Base-by-base conservation (phyloP, 2,113 vertebrate species). In the Meleagris gallopavo region DNA sequence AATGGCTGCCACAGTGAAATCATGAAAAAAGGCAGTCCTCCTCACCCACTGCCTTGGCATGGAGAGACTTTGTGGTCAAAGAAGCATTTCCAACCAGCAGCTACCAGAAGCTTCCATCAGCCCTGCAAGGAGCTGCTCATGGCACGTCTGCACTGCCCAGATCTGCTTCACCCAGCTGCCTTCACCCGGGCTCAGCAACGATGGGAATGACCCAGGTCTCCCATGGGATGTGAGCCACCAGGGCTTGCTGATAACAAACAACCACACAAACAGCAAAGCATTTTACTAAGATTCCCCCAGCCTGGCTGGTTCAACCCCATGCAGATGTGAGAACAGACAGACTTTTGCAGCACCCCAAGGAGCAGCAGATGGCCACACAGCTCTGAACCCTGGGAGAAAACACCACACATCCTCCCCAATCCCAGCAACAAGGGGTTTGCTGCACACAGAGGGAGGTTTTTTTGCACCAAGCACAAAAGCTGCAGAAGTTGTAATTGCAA, bases 21-120 rank as follows among this genome's bases (percentile, higher is more conserved):
- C 0, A 1, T 1, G 10, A 61, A 46, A 24, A 3, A 25, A 48
- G 62, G 67, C n/a, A 52, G 32, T n/a, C 22, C 43, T 19, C 18
- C 41, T 25, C 40, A 17, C 27, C 25, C 77, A 2, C 1, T 6
- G 45, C 60, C 3, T 8, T 13, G 21, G 62, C 20, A 8, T 21
- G 10, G n/a, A 46, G 30, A 2, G 25, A 29, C 40, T 17, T 2
- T 1, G 21, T 29, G 38, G 30, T 79, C 62, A 54, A 13, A 60
- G 38, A 38, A 32, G 4, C 7, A 5, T 50, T 79, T 79, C 29
- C 22, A 73, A 21, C 15, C 32, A 57, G 36, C 40, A 43, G 14
- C 29, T 64, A 25, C 21, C 34, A 57, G 36, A 34, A 43, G 14
- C 24, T 58, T 57, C 61, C 29, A 20, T 7, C 30, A 38, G 34